phyloP scores from a whole-genome alignment of 2,888 invertebrate genomes.

The Listrodromus nycthemerus region DNA sequence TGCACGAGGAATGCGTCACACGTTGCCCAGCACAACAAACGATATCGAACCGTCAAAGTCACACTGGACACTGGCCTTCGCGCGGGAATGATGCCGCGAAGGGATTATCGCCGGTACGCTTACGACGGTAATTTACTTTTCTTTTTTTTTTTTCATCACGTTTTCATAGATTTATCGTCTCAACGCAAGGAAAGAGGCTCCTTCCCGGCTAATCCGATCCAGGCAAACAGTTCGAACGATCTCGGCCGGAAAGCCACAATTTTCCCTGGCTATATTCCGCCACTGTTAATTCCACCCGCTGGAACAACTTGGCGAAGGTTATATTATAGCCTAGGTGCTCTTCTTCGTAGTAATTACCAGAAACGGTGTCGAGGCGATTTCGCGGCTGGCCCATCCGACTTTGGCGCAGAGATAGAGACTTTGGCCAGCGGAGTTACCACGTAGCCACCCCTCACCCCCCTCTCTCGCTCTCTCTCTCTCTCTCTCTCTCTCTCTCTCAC shows the following conservation, averaged over 20 bases:
- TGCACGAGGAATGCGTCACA: constrained; percentile 63
- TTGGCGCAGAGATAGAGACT: constrained; percentile 28
- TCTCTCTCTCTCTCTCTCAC: not conserved
- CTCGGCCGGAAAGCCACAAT: constrained; percentile 16
- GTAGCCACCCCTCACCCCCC: too few species aligned
- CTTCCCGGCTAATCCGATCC: constrained; percentile 46
- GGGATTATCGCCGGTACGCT: constrained; percentile 76
- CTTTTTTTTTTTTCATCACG: not conserved
- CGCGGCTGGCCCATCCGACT: constrained; percentile 60
- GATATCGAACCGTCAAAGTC: constrained; percentile 70
- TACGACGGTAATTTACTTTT: too few species aligned
- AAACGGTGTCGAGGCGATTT: constrained; percentile 63
- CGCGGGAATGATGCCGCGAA: constrained; percentile 71
- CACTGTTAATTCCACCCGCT: constrained; percentile 8
- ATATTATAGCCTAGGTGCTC: constrained; percentile 13
- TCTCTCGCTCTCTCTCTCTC: not conserved
- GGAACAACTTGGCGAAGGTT: not conserved
- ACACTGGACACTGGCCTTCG: constrained; percentile 61
- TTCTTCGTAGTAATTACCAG: constrained; percentile 63
- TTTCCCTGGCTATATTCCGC: constrained; percentile 19
- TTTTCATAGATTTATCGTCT: constrained; percentile 27
- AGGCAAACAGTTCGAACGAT: constrained; percentile 46
- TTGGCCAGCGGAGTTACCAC: constrained; percentile 30
- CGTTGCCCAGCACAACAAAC: constrained; percentile 52
- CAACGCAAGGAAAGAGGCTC: constrained; percentile 40